Evolutionary conservation across 2,888 invertebrate species (phyloP), one percentile per base, ranked within the genome.

Genomic region (Apotomis turbidana): DNA sequence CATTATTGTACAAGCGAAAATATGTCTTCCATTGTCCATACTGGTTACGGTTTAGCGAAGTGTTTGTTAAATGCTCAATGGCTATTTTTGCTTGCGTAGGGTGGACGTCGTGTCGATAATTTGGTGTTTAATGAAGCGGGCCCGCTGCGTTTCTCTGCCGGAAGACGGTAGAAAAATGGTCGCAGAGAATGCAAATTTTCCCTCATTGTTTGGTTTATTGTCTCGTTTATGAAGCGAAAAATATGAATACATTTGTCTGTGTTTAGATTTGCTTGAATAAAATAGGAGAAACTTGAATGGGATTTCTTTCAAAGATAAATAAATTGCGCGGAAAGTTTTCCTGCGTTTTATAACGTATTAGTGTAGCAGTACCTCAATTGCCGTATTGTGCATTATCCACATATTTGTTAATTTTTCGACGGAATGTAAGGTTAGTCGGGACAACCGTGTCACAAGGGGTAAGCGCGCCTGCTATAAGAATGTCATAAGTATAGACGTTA

Each of bases 101-200:
- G 75, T 77, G 81, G 81, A 83, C 85, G 82, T 86, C 79, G 84
- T 87, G 88, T 87, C 88, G 90, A 91, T 92, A 91, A 93, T 93
- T 92, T 90, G 86, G 82, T 80, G 89, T 87, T 92, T 91, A 93
- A 93, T 93, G 93, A 93, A 93, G 89, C 90, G 85, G 85, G 84
- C 84, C 82, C 81, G 84, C 85, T 86, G 85, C 82, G 83, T 85
- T 87, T 89, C 89, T 88, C 86, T 85, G 83, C 80, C 85, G 88
- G 88, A 90, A 88, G 88, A 88, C 84, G 86, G 88, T 86, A 84
- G 88, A 90, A 91, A 91, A 93, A 90, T 88, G 84, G 83, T 85
- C 81, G 87, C 83, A 84, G 85, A 85, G 85, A 90, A 90, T 91
- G 89, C 87, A 90, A 89, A 91, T 91, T 90, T 88, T 87, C 85